Evolutionary conservation across 2,888 invertebrate species (phyloP).

Genomic region (Ashinkailepas kermadecensis): DNA sequence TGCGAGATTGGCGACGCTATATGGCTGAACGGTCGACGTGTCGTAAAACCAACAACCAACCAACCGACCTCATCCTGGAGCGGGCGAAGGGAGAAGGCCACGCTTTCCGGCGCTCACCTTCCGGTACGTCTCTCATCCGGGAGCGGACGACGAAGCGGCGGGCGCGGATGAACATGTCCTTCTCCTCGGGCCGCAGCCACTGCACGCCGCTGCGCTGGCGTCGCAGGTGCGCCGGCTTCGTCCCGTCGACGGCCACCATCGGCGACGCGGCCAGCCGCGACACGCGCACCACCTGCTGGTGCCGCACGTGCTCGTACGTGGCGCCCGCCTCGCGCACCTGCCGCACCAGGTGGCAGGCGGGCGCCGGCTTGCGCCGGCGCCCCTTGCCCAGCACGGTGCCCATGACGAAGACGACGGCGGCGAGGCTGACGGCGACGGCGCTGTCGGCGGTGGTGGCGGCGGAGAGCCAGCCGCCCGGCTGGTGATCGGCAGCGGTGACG

Average conservation of each 20-base stretch:
- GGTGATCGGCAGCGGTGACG: not conserved
- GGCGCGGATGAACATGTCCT: conserved; percentile 12
- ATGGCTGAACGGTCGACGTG: too few species aligned
- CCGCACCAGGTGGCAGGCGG: not conserved
- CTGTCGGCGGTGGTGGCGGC: not conserved
- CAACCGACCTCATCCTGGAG: too few species aligned
- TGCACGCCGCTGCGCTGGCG: not conserved
- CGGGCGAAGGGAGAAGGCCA: too few species aligned
- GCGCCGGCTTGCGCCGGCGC: not conserved
- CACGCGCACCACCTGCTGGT: too few species aligned
- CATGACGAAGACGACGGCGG: not conserved
- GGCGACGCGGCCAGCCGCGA: not conserved
- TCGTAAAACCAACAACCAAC: too few species aligned
- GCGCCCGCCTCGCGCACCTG: not conserved
- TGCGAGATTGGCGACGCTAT: too few species aligned
- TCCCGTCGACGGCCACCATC: not conserved
- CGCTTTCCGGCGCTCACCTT: not conserved
- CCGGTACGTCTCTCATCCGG: not conserved
- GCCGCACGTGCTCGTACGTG: not conserved
- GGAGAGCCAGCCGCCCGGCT: not conserved
- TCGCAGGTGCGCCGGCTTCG: not conserved
- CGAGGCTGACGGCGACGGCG: not conserved
- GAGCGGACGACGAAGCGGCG: conserved; percentile 3
- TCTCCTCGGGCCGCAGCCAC: not conserved
- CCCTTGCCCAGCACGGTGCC: not conserved